Base-by-base conservation (phyloP, 2,797 vertebrate species). In the Tragelaphus eurycerus region DNA sequence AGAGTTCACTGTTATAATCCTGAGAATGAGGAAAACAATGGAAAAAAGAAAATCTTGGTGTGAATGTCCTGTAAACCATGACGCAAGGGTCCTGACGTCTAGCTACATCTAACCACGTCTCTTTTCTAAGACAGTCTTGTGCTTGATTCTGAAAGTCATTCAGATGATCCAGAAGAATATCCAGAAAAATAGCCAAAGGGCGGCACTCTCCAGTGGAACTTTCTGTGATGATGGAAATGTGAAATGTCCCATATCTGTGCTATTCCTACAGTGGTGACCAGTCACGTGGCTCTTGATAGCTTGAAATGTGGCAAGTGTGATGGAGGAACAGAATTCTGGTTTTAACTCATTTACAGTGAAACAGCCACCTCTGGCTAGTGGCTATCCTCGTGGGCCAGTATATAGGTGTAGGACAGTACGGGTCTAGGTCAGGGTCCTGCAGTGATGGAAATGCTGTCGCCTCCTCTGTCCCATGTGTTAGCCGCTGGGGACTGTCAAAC, bases 241-340 rank as follows among this genome's bases (percentile, higher is more conserved):
- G 8, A 43, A 59, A 7, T 14, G 2, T 11, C 13, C 62, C 78
- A 1, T 11, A 27, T 71, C 29, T 85, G 25, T 0, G 0, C 11
- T 29, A 23, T 29, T 29, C 11, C 3, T 10, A 13, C 1, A 4
- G 17, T 19, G 71, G 52, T 19, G 14, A 50, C 16, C 9, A 27
- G 34, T n/a, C 64, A 3, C 1, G 1, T 50, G 27, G 52, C 17
- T 17, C 0, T 0, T 16, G 31, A 31, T 15, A 3, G 4, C 43
- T 31, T 90, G 78, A 54, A 62, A 86, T 54, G 38, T 29, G 38
- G 60, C 12, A 14, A 7, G 4, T 50, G 92, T 5, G 59, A 86
- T 19, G 4, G 76, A 90, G 86, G 19, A 88, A 12, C n/a, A n/a
- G 17, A 55, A 15, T 48, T 76, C 50, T 27, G 54, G 48, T 10